Evolutionary conservation across 2,797 vertebrate species (phyloP).

Genomic region (Pteronotus mesoamericanus): DNA sequence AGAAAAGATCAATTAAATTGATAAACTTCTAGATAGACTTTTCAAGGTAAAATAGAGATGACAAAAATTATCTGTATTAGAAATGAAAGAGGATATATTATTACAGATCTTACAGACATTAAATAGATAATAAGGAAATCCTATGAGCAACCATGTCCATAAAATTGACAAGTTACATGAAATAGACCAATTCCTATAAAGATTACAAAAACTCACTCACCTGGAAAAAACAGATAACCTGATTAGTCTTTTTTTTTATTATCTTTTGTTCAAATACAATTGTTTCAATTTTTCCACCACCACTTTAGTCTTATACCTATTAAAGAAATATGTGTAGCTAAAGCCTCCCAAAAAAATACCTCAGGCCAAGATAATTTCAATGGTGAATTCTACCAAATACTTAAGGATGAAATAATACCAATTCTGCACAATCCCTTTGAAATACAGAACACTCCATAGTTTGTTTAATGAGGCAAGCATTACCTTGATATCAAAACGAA

Average conservation of each 20-base stretch:
- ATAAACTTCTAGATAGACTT: not conserved
- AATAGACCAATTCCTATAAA: no score
- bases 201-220: no score
- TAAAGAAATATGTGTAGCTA: not conserved
- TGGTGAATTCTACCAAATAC: not conserved
- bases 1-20: not conserved
- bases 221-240: no score
- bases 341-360: not conserved
- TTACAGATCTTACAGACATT: not conserved
- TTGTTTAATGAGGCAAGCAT: not conserved
- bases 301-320: not conserved
- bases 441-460: not conserved
- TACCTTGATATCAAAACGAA: not conserved
- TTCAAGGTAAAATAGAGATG: not conserved
- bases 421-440: not conserved
- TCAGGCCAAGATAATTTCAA: not conserved
- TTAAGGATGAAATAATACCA: not conserved
- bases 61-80: not conserved
- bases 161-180: no score
- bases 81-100: not conserved
- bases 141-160: not conserved
- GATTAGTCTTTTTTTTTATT: no score
- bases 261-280: no score
- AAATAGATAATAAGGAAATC: not conserved
- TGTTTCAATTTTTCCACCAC: no score